Base-by-base conservation (phyloP, 1,140 invertebrate genomes). In the Megalonaias nervosa region DNA sequence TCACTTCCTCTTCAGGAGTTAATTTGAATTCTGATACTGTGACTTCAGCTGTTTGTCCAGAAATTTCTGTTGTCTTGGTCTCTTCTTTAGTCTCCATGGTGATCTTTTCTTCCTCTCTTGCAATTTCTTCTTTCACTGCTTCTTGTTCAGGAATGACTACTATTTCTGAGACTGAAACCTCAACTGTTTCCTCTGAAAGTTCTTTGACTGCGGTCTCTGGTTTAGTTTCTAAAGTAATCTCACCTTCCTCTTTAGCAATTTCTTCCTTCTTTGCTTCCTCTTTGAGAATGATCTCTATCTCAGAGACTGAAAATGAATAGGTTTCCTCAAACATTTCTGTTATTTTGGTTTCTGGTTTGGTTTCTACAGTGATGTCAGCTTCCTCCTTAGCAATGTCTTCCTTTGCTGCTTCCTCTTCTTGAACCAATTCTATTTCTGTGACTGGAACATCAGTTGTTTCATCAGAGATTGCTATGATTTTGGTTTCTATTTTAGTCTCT, bases 221-320 rank as follows among this genome's bases (percentile, higher is more conserved):
- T 59, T 58, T 31, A 38, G 74, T 55, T 16, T 23, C 56, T 56
- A 48, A 59, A 61, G 19, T 19, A 59, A 70, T 55, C 21, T 64
- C 14, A 13, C 16, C 38, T 21, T 48, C 48, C 21, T 13, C 61
- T 57, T 72, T 17, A 38, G 2, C 58, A 59, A 62, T 55, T 19
- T 80, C 67, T 71, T 81, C 79, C 61, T 23, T 67, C 2, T 62
- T 16, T 38, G 56, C 31, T 19, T 71, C 57, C 74, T 80, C 72
- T 1, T 65, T 19, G 48, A 62, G 5, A 26, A 75, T 55, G 6
- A 62, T 16, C 60, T 62, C 60, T 13, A 15, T 23, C 19, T 62
- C 60, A 62, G 21, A n/a, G 19, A 23, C 21, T 12, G 21, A 23
- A 62, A 23, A 12, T 62, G 19, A 19, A 62, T 9, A n/a, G 0